Conservation (phyloP, 2,888 invertebrate genomes). For the Aporophyla nigra region DNA sequence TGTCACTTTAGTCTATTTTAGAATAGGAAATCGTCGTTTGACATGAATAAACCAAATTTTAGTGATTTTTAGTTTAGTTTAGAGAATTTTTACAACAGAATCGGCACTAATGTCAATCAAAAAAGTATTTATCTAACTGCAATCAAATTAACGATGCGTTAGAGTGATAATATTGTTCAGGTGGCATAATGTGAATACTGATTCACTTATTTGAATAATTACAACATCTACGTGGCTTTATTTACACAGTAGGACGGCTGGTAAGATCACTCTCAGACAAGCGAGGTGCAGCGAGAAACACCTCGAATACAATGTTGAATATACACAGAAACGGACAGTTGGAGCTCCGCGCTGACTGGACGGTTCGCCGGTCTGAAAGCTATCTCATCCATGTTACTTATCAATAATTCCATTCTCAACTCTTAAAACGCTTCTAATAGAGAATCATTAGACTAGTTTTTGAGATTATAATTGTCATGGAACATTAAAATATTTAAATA, state of each 20-base stretch:
- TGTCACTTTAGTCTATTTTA: too few relatives aligned
- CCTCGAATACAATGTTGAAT: conserved; percentile 7
- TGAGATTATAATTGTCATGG: conserved; percentile 63
- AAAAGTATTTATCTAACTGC: not conserved
- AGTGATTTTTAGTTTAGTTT: too few relatives aligned
- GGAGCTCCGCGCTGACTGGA: conserved; percentile 32
- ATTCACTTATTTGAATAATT: conserved; percentile 66
- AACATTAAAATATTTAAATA: conserved; percentile 61
- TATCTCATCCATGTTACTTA: conserved; percentile 20
- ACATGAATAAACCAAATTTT: too few relatives aligned
- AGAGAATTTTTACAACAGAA: too few relatives aligned
- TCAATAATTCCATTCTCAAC: conserved; percentile 19
- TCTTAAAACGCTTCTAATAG: conserved; percentile 49
- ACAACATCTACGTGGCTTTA: conserved; percentile 61
- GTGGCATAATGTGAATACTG: conserved; percentile 73
- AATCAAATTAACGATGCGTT: not conserved
- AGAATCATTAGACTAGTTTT: conserved; percentile 71
- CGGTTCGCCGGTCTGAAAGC: conserved; percentile 38
- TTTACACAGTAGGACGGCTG: conserved; percentile 61
- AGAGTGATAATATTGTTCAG: conserved; percentile 32
- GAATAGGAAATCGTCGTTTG: too few relatives aligned
- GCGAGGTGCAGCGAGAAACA: conserved; percentile 40
- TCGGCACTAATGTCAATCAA: not conserved
- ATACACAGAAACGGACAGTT: not conserved
- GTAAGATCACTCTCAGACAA: conserved; percentile 46